Conservation (phyloP, 2,888 invertebrate genomes). For the Schrankia costaestrigalis region DNA sequence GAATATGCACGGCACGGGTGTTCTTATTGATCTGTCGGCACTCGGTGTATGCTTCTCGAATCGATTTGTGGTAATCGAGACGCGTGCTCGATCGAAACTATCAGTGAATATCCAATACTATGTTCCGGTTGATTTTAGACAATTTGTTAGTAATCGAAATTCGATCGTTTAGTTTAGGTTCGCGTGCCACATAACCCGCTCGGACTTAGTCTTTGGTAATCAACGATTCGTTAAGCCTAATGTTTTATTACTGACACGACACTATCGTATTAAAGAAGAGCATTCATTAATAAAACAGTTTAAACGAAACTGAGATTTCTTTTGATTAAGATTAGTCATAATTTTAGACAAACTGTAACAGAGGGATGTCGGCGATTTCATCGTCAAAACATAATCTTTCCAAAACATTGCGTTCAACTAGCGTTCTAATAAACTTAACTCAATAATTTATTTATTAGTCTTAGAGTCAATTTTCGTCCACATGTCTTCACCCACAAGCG, state of each 20-base stretch:
- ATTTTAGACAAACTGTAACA: too few relatives aligned
- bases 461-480: too few relatives aligned
- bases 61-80: conserved; percentile 66
- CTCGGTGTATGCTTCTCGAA: conserved; percentile 54
- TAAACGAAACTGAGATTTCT: too few relatives aligned
- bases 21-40: conserved; percentile 34
- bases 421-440: neutral
- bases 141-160: conserved; percentile 52
- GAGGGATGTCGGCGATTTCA: too few relatives aligned
- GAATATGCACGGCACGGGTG: conserved; percentile 63
- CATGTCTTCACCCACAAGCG: too few relatives aligned
- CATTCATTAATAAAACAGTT: too few relatives aligned
- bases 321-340: too few relatives aligned
- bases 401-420: too few relatives aligned
- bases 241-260: conserved; percentile 42
- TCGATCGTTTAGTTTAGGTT: conserved; percentile 46
- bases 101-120: conserved; percentile 34
- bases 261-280: too few relatives aligned
- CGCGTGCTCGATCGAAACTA: conserved; percentile 60
- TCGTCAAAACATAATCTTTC: too few relatives aligned
- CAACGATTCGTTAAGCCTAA: conserved; percentile 59
- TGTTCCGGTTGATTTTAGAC: conserved; percentile 63
- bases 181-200: conserved; percentile 52
- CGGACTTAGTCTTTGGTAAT: conserved; percentile 47
- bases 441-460: neutral